Evolutionary conservation across 2,113 vertebrate species (phyloP), one percentile per base, ranked within the genome.

Genomic region (Rostratula benghalensis): DNA sequence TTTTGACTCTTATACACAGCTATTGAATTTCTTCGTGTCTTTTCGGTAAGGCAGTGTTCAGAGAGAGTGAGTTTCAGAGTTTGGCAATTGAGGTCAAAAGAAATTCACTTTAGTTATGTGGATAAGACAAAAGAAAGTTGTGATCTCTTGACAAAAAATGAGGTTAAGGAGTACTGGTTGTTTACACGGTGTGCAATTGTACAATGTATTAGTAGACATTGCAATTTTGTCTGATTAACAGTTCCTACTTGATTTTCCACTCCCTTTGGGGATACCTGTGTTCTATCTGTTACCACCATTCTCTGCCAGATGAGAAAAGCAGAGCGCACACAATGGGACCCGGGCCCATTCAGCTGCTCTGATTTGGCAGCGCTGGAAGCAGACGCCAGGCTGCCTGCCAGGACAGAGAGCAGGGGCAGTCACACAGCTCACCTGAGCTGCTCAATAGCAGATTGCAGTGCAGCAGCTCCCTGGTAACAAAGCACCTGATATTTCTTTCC

Each of bases 1-100:
- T 51, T 79, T 68, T 82, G 63, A 56, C 18, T 78, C n/a, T 43
- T 21, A 10, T 1, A 30, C 25, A 3, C 0, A 1, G 11, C 21
- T 77, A 21, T 45, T 81, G 61, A 28, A 75, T 64, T 63, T 75
- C 41, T 54, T 80, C 0, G 0, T 35, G 51, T 10, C 18, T 39
- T 89, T 27, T 46, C 41, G 33, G 20, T 18, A 21, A 54, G 15
- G 28, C 39, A 22, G 23, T 28, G 18, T 63, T 71, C 51, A 68
- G 59, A 9, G 41, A 94, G 21, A 69, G 24, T 14, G 90, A 56
- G 5, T 73, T 93, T 31, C 83, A 59, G 39, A 63, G 31, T 6
- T 24, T 25, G 53, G 4, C 11, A 69, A 3, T 53, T 43, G 31
- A 33, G 33, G 23, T 46, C 20, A 77, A 31, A 79, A 76, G 18